Conservation (phyloP, 1,140 invertebrate species). For the Drosophila oshimai region DNA sequence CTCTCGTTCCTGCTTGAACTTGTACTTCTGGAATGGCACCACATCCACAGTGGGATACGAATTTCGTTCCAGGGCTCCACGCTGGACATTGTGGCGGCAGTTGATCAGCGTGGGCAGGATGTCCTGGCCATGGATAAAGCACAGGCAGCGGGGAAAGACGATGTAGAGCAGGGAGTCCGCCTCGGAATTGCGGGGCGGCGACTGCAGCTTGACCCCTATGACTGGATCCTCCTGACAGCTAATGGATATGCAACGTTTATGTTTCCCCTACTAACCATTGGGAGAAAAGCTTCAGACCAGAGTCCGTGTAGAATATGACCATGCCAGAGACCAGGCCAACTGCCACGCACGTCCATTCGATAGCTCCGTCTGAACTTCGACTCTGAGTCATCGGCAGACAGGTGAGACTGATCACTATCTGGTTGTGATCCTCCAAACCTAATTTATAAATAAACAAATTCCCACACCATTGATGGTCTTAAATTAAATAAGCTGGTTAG, state of each 20-base stretch:
- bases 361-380: constrained; percentile 54
- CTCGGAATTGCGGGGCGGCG: constrained; percentile 88
- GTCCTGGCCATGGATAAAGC: constrained; percentile 92
- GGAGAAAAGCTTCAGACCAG: constrained; percentile 90
- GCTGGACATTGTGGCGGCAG: constrained; percentile 66
- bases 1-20: constrained; percentile 89
- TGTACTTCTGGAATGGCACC: constrained; percentile 91
- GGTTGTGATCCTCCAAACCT: constrained; percentile 83
- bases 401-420: constrained; percentile 83
- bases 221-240: constrained; percentile 91
- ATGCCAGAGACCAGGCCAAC: constrained; percentile 93
- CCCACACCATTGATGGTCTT: too few species aligned
- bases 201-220: constrained; percentile 91
- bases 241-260: rapidly evolving
- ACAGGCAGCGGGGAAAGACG: constrained; percentile 89
- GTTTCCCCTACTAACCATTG: constrained; percentile 85
- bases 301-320: constrained; percentile 95
- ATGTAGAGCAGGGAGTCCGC: constrained; percentile 88
- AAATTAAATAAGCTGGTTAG: too few species aligned
- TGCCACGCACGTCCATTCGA: constrained; percentile 97
- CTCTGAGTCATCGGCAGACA: constrained; percentile 84
- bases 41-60: constrained; percentile 55
- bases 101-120: constrained; percentile 85
- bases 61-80: constrained; percentile 37
- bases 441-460: too few species aligned